Percentiles rank a stretch among this genome's conserved stretches.
Evolutionary conservation across 2,888 invertebrate species (phyloP).

Genomic region (Isoperla grammatica): DNA sequence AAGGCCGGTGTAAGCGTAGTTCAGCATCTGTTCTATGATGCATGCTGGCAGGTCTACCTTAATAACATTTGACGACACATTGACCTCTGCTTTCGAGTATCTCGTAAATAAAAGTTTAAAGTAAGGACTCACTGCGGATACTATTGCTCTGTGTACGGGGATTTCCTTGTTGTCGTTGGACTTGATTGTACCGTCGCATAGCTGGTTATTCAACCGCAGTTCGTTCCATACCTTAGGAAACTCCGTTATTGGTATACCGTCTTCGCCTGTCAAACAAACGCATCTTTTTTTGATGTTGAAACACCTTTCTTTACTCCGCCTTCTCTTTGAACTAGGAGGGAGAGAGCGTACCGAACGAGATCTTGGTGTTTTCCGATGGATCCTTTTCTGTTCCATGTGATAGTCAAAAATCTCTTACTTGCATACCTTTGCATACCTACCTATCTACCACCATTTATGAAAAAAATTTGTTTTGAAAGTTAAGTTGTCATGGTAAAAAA

Average conservation of each 20-base stretch:
- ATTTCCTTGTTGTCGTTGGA: conserved; percentile 58
- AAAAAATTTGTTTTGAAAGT: background rate
- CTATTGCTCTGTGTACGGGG: conserved; percentile 61
- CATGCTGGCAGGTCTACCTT: conserved; percentile 47
- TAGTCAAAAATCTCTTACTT: background rate
- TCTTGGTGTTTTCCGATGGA: background rate
- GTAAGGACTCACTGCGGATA: conserved; percentile 67
- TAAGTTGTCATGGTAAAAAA: background rate
- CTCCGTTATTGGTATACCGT: conserved; percentile 49
- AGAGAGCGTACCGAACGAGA: no score
- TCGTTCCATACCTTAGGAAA: conserved; percentile 65
- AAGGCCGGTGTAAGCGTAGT: conserved; percentile 67
- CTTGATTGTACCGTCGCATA: conserved; percentile 62
- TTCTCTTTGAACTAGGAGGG: no score
- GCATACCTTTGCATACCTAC: background rate
- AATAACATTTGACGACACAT: no score
- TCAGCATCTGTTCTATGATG: conserved; percentile 59
- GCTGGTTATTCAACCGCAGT: conserved; percentile 43
- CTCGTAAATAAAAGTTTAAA: conserved; percentile 63
- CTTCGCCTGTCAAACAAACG: conserved; percentile 55
- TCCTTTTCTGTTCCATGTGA: background rate
- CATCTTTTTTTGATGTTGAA: conserved; percentile 43
- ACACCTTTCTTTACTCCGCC: background rate
- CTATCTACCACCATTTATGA: no score
- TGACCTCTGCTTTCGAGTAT: background rate